phyloP scores from a whole-genome alignment of 2,113 vertebrate species.

The Daboia siamensis region DNA sequence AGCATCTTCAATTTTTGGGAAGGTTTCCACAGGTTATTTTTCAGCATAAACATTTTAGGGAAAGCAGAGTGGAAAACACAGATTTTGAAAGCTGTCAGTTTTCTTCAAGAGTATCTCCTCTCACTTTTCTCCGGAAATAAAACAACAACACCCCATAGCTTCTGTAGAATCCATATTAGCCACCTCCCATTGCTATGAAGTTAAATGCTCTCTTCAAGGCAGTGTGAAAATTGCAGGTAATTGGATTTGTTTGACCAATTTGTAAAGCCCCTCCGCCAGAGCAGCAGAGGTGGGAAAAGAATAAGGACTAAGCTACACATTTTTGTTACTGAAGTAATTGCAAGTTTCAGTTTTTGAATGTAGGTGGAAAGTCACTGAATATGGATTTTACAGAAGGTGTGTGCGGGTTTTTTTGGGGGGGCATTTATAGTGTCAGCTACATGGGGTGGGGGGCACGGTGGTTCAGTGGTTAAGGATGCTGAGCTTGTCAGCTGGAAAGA shows the following conservation, averaged over 20 bases:
- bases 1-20: constrained; percentile 44
- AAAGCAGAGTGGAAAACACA: neutral
- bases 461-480: neutral
- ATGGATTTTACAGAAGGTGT: too few species aligned
- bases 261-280: constrained; percentile 1
- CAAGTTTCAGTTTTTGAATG: neutral
- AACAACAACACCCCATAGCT: neutral
- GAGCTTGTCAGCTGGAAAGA: neutral
- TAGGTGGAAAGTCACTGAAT: neutral
- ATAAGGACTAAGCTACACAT: neutral
- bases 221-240: constrained; percentile 39
- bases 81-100: neutral
- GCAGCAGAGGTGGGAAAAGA: neutral
- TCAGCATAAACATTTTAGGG: constrained; percentile 9
- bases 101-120: neutral
- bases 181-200: neutral
- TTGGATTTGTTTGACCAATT: constrained; percentile 7
- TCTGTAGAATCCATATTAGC: constrained; percentile 6
- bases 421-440: neutral
- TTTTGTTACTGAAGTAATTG: neutral
- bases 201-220: constrained; percentile 1
- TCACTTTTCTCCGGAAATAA: neutral
- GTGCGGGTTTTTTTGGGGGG: neutral
- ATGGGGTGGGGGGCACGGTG: neutral
- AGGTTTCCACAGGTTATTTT: neutral